Evolutionary conservation across 53 echinoderm and acorn worm species (phyloP).

Genomic region (Antedon mediterranea): DNA sequence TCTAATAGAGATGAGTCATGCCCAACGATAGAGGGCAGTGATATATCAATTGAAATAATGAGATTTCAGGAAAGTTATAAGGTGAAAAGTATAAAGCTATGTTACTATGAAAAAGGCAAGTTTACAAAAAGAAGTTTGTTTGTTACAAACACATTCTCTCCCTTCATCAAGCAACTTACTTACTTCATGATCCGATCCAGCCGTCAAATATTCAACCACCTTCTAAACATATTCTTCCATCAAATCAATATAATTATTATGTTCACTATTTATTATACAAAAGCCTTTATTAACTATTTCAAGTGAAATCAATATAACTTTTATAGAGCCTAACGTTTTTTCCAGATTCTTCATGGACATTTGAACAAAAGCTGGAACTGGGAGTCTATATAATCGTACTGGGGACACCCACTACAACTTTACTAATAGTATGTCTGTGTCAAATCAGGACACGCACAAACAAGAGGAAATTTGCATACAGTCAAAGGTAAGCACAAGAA

Average conservation of each 20-base stretch:
- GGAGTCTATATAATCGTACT: conserved; percentile 28
- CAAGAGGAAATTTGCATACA: neutral
- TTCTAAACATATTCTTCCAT: no score
- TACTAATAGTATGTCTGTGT: conserved; percentile 35
- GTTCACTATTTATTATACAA: no score
- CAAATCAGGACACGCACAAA: neutral
- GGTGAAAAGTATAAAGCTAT: neutral
- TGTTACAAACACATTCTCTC: neutral
- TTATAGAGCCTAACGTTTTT: no score
- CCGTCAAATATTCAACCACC: no score
- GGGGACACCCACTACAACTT: conserved; percentile 36
- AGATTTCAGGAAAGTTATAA: neutral
- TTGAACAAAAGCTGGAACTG: conserved; percentile 31
- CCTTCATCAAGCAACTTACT: neutral
- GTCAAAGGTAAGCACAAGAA: neutral
- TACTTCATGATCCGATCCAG: no score
- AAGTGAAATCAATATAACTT: no score
- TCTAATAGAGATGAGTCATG: neutral
- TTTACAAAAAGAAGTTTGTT: neutral
- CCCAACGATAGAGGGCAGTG: neutral
- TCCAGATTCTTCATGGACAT: neutral
- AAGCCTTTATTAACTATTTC: no score
- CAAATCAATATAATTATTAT: no score
- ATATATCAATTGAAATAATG: neutral
- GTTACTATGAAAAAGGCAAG: neutral